Percentiles rank a stretch among this genome's conserved stretches.
These are phyloP conservation scores for Drosophila ezoana DNA, from an alignment of 2,888 invertebrate species.

Conservation along the genomic window DNA sequence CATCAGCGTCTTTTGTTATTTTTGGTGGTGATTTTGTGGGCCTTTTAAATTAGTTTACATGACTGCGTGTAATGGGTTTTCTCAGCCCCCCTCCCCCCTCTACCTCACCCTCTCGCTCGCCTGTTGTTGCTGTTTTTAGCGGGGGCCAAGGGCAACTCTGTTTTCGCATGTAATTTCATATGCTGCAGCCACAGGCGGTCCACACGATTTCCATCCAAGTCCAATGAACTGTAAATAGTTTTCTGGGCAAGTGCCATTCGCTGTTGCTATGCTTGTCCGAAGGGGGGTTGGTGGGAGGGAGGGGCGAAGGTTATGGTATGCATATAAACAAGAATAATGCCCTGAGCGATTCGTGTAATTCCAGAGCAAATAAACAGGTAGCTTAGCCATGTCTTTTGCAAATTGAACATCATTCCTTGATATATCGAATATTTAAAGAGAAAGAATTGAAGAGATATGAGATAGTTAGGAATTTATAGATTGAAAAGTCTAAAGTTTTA, in stretches of 20 bases:
- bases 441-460: too few species aligned
- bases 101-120: background rate
- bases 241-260: conserved; percentile 48
- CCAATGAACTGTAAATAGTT: conserved; percentile 67
- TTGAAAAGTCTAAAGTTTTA: too few species aligned
- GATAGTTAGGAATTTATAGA: too few species aligned
- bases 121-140: conserved; percentile 27
- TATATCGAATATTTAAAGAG: too few species aligned
- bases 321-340: background rate
- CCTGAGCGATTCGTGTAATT: conserved; percentile 9
- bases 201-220: conserved; percentile 27
- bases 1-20: conserved; percentile 53
- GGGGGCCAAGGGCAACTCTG: conserved; percentile 25
- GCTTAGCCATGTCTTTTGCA: background rate
- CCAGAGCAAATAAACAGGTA: conserved; percentile 8
- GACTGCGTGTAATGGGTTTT: conserved; percentile 77
- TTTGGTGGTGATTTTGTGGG: conserved; percentile 77
- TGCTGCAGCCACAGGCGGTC: conserved; percentile 70
- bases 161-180: conserved; percentile 65
- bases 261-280: conserved; percentile 8
- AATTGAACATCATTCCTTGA: background rate
- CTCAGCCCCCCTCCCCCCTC: background rate
- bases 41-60: conserved; percentile 80
- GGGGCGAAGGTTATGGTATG: background rate
- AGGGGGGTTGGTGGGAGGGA: background rate